Base-by-base conservation (phyloP, 2,888 invertebrate genomes). In the Dioctria linearis region DNA sequence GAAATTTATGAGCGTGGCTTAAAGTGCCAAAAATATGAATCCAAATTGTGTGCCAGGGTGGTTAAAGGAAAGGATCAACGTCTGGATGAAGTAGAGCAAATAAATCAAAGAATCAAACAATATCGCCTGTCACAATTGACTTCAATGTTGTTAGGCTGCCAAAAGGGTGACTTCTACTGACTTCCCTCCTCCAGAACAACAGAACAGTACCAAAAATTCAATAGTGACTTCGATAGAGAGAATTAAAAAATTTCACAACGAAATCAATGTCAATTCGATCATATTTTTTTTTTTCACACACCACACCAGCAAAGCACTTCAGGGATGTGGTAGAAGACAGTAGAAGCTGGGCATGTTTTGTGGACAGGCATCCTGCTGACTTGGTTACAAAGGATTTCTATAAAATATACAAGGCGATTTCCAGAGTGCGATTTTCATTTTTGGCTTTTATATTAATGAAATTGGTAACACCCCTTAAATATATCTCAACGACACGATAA, bases 331-430 rank as follows among this genome's bases (percentile, higher is more conserved):
- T 49, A 25, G 13, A 37, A 76, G 76, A 76, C 76, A 76, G 46
- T 46, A 51, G 25, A 25, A 25, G 42, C 42, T 59, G 87, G 88
- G 87, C 87, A 87, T 88, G 88, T 88, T 87, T 85, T 88, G 88
- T 84, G 88, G 88, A 88, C 84, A 85, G 86, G 85, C 85, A 84
- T 87, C 87, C 87, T 86, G 87, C 87, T 86, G 87, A 5, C 57
- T 25, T 0, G 8, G 49, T 9, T n/a, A 76, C 49, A 76, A 76
- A 63, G 46, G 63, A 8, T 39, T 80, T 63, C 39, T 11, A 54
- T 5, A 37, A 25, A 25, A 39, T 57, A 5, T 6, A 37, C 54
- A 57, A 25, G 6, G 6, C 3, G 25, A 65, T 37, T 65, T 3
- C 65, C 9, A 59, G 6, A 59, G 13, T 75, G 57, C 43, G 75